Evolutionary conservation across 2,888 invertebrate genomes (phyloP).

Genomic region (Sinotaia quadrata): DNA sequence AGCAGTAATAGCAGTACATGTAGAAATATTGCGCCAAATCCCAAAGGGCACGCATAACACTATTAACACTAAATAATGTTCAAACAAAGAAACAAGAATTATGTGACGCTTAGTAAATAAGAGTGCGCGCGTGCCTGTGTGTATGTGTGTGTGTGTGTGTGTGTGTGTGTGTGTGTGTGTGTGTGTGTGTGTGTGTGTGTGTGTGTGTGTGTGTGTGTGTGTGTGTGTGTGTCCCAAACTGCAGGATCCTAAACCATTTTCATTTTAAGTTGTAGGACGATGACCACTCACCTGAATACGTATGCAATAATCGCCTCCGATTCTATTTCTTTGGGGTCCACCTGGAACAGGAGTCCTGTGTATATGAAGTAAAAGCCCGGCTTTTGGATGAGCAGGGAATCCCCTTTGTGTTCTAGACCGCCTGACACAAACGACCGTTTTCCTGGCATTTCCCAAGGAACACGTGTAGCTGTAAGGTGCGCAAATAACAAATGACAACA

Average conservation of each 20-base stretch:
- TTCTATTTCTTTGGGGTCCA: background rate
- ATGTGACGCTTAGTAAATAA: background rate
- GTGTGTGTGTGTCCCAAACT: constrained; percentile 7
- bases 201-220: constrained; percentile 6
- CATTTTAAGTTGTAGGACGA: too few relatives aligned
- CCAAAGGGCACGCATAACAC: too few relatives aligned
- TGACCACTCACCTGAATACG: background rate
- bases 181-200: background rate
- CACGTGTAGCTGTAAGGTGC: background rate
- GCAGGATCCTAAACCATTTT: too few relatives aligned
- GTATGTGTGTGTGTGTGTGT: constrained; percentile 7
- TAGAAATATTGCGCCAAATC: too few relatives aligned
- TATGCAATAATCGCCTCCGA: background rate
- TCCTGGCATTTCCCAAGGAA: background rate
- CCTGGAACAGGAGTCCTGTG: background rate
- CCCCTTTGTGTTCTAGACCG: background rate
- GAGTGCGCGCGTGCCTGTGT: background rate
- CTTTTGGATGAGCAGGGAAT: background rate
- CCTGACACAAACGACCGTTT: background rate
- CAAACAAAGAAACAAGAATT: background rate
- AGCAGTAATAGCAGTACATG: too few relatives aligned
- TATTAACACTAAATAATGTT: background rate
- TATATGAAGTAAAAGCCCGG: background rate
- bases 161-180: background rate
- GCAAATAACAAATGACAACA: too few relatives aligned